phyloP scores from a whole-genome alignment of 2,888 invertebrate species.

The Epistrophe eligans region DNA sequence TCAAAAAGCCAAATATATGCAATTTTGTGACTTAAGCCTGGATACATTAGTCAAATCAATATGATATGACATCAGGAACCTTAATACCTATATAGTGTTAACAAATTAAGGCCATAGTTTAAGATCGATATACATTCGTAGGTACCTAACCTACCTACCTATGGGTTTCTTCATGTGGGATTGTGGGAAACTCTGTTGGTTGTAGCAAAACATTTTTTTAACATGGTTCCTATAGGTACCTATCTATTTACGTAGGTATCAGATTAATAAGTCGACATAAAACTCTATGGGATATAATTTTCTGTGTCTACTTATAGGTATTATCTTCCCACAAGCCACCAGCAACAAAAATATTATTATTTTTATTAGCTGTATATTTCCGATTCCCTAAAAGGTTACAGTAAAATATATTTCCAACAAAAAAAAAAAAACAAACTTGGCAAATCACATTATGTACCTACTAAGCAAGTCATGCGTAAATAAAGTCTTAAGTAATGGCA shows the following conservation, averaged over 20 bases:
- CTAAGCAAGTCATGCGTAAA: neutral
- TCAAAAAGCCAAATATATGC: too few relatives aligned
- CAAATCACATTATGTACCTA: neutral
- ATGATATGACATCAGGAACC: neutral
- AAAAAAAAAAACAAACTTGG: neutral
- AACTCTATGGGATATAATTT: neutral
- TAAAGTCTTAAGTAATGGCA: slow-evolving; percentile 1
- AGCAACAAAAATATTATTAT: neutral
- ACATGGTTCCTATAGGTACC: neutral
- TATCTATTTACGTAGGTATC: neutral
- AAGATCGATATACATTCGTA: too few relatives aligned
- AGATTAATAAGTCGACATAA: neutral
- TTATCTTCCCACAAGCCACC: neutral
- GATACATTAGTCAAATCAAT: too few relatives aligned
- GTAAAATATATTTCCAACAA: neutral
- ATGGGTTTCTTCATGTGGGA: neutral
- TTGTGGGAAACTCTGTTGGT: neutral
- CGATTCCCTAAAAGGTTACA: neutral
- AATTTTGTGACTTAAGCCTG: too few relatives aligned
- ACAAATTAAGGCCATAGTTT: neutral
- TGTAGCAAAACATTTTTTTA: neutral
- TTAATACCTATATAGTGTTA: neutral
- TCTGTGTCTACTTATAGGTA: neutral
- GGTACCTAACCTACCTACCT: too few relatives aligned
- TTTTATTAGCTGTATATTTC: neutral